Conservation (phyloP, 2,888 invertebrate species). For the Ischnura elegans region DNA sequence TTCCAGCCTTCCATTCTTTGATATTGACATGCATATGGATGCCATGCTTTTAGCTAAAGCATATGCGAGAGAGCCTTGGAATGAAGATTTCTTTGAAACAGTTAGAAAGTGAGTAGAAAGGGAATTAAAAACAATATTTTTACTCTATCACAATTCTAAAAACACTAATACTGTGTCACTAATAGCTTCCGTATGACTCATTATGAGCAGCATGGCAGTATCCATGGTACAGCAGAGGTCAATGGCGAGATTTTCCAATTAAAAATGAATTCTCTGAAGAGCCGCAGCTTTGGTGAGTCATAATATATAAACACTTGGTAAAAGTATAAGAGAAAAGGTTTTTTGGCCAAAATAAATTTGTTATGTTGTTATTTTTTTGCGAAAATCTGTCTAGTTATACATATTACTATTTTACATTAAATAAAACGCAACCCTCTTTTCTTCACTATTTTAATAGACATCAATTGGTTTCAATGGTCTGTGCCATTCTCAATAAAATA, state of each 20-base stretch:
- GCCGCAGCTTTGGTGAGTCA: slow-evolving; percentile 83
- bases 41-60: slow-evolving; percentile 82
- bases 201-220: slow-evolving; percentile 86
- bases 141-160: not conserved
- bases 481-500: too few relatives aligned
- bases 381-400: too few relatives aligned
- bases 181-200: slow-evolving; percentile 86
- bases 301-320: too few relatives aligned
- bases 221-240: slow-evolving; percentile 81
- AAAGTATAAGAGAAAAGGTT: too few relatives aligned
- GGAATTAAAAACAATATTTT: not conserved
- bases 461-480: too few relatives aligned
- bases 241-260: slow-evolving; percentile 79
- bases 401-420: too few relatives aligned
- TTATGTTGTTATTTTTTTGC: too few relatives aligned
- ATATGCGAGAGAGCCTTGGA: slow-evolving; percentile 86
- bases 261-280: slow-evolving; percentile 83
- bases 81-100: slow-evolving; percentile 82
- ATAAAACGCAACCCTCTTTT: too few relatives aligned
- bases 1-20: slow-evolving; percentile 82
- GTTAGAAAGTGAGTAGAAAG: slow-evolving; percentile 80
- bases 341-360: too few relatives aligned
- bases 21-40: slow-evolving; percentile 85
- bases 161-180: slow-evolving; percentile 68
- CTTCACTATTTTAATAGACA: too few relatives aligned